phyloP scores from a whole-genome alignment of 1,140 invertebrate species.

The Drosophila subobscura region DNA sequence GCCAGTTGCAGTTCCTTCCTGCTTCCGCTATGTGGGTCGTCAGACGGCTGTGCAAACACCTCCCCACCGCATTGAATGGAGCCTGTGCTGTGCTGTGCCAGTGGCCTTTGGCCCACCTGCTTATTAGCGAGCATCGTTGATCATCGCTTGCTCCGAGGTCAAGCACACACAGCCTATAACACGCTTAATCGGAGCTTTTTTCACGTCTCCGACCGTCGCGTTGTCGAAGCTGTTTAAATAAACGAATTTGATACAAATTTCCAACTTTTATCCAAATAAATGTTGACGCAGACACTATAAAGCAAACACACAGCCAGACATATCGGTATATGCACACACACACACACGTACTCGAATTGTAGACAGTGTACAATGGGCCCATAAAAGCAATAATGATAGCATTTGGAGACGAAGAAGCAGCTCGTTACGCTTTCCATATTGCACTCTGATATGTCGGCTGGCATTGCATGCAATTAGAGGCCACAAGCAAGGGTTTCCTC shows the following conservation, averaged over 20 bases:
- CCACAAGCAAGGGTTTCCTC: too few species aligned
- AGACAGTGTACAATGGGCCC: not conserved
- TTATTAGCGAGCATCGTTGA: slow-evolving; percentile 2
- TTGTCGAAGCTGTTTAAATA: slow-evolving; percentile 46
- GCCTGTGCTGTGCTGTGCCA: too few species aligned
- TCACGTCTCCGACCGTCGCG: slow-evolving; percentile 2
- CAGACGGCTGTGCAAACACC: slow-evolving; percentile 4
- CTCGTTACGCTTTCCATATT: slow-evolving; percentile 16
- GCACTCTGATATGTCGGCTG: not conserved
- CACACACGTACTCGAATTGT: not conserved
- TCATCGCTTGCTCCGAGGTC: slow-evolving; percentile 32
- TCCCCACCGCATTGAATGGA: not conserved
- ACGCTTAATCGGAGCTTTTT: slow-evolving; percentile 6
- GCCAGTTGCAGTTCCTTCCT: slow-evolving; percentile 3
- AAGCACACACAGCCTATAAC: slow-evolving; percentile 8
- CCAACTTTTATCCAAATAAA: slow-evolving; percentile 26
- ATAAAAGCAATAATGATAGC: not conserved
- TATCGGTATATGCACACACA: slow-evolving; percentile 6
- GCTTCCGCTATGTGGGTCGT: slow-evolving; percentile 30
- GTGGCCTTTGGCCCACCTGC: slow-evolving; percentile 12
- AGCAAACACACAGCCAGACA: slow-evolving; percentile 18
- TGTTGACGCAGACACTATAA: slow-evolving; percentile 47
- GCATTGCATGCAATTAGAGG: slow-evolving; percentile 6
- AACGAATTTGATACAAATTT: slow-evolving; percentile 35
- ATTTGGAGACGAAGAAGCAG: not conserved